A percentile compares a stretch with the other conserved stretches of the same genome.
These are phyloP conservation scores for Drosophila albomicans DNA, from an alignment of 1,140 invertebrate species.

Conservation along the genomic window DNA sequence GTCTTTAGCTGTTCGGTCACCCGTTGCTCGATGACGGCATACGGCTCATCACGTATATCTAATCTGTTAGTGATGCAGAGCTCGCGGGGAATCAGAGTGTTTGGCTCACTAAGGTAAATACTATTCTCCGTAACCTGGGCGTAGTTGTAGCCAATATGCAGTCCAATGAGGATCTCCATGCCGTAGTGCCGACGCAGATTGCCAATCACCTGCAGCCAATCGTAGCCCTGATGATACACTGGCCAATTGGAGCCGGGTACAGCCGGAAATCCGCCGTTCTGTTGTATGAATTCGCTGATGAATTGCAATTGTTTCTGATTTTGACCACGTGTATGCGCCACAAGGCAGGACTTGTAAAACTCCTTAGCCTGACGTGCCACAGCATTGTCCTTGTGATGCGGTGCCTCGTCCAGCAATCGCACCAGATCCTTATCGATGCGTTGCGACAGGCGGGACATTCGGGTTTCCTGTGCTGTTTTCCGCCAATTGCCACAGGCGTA, in stretches of 20 bases:
- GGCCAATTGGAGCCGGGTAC: constrained; percentile 73
- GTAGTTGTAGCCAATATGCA: constrained; percentile 94
- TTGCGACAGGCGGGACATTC: constrained; percentile 89
- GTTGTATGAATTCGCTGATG: constrained; percentile 87
- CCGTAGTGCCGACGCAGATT: constrained; percentile 90
- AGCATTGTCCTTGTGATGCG: constrained; percentile 56
- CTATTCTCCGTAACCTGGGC: constrained; percentile 93
- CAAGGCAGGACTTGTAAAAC: constrained; percentile 93
- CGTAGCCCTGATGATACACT: constrained; percentile 76
- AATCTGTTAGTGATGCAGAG: constrained; percentile 49
- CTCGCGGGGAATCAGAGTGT: constrained; percentile 61
- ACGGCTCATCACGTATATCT: constrained; percentile 46
- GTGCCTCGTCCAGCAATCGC: constrained; percentile 87
- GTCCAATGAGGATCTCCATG: constrained; percentile 91
- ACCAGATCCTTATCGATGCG: constrained; percentile 89
- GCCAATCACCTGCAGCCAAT: constrained; percentile 91
- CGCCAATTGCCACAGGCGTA: constrained; percentile 86
- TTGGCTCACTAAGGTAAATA: constrained; percentile 90
- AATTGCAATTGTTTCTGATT: constrained; percentile 92
- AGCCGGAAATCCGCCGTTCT: constrained; percentile 75
- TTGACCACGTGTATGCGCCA: constrained; percentile 89
- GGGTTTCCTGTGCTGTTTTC: constrained; percentile 88
- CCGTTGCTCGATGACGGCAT: constrained; percentile 48
- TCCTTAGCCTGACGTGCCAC: constrained; percentile 89
- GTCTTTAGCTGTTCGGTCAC: constrained; percentile 57